These are phyloP conservation scores for Oryctes rhinoceros DNA, from an alignment of 1,140 invertebrate species.

Conservation along the genomic window DNA sequence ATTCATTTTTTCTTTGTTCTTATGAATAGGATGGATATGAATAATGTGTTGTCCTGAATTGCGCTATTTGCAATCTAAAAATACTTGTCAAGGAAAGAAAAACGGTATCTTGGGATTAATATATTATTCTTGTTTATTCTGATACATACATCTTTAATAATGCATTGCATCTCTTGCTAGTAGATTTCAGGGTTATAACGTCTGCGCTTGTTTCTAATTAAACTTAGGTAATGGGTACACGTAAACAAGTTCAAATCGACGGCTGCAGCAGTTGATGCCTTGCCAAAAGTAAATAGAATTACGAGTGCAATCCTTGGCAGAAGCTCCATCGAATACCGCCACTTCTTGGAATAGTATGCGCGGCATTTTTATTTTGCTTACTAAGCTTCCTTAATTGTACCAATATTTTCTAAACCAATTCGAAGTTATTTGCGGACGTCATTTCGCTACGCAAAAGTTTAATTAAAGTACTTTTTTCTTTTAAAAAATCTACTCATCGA, in stretches of 20 bases:
- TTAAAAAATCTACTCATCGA: too few relatives aligned
- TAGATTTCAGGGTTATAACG: background rate
- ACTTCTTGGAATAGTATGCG: background rate
- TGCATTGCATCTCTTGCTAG: background rate
- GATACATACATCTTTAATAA: too few relatives aligned
- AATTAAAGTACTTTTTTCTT: too few relatives aligned
- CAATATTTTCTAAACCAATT: too few relatives aligned
- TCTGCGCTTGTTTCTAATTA: background rate
- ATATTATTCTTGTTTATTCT: background rate
- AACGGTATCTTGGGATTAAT: background rate
- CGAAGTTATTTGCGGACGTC: too few relatives aligned
- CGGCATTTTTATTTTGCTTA: background rate
- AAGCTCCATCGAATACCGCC: background rate
- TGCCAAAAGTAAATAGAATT: slow-evolving; percentile 12
- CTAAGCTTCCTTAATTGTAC: too few relatives aligned
- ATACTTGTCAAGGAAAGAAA: too few relatives aligned
- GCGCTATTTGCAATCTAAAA: too few relatives aligned
- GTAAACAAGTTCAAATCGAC: background rate
- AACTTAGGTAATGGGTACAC: background rate
- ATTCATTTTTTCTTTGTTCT: too few relatives aligned
- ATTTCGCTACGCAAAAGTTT: too few relatives aligned
- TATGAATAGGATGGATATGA: too few relatives aligned
- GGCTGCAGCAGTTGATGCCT: background rate
- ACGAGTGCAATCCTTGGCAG: background rate
- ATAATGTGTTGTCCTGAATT: too few relatives aligned